These are phyloP conservation scores for Xiphophorus birchmanni DNA, from an alignment of 2,797 vertebrate species.

Conservation along the genomic window DNA sequence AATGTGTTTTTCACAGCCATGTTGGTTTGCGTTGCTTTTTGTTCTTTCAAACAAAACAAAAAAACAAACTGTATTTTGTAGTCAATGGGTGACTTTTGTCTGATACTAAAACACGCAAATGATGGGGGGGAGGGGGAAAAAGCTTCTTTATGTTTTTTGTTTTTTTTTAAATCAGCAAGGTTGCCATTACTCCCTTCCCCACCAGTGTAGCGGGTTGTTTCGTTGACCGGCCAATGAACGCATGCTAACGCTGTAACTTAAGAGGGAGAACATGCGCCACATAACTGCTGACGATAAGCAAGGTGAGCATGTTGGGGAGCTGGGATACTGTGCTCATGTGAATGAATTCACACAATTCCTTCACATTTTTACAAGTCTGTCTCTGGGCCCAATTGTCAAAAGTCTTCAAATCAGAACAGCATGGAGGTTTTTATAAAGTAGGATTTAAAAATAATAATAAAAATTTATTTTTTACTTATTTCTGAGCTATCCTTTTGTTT, in stretches of 20 bases:
- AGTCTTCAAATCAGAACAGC: neutral
- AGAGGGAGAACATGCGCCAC: slow-evolving; percentile 13
- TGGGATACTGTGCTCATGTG: neutral
- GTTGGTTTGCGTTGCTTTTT: neutral
- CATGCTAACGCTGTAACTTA: slow-evolving; percentile 13
- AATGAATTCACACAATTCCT: neutral
- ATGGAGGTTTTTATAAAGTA: neutral
- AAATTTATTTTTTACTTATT: neutral
- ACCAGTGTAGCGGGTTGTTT: neutral
- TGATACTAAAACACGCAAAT: no score
- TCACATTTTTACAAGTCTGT: neutral
- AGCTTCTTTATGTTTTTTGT: no score
- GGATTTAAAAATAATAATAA: no score
- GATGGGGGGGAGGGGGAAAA: no score
- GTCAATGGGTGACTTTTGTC: no score
- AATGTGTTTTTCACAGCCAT: neutral
- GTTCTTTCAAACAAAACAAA: no score
- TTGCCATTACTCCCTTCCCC: neutral
- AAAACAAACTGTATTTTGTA: no score
- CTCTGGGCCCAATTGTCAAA: neutral
- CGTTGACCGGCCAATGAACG: neutral
- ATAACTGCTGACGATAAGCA: slow-evolving; percentile 22
- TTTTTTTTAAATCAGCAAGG: neutral
- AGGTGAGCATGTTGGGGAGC: neutral
- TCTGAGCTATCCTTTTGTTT: neutral